phyloP scores from a whole-genome alignment of 2,113 vertebrate genomes.

The Crotalus tigris region DNA sequence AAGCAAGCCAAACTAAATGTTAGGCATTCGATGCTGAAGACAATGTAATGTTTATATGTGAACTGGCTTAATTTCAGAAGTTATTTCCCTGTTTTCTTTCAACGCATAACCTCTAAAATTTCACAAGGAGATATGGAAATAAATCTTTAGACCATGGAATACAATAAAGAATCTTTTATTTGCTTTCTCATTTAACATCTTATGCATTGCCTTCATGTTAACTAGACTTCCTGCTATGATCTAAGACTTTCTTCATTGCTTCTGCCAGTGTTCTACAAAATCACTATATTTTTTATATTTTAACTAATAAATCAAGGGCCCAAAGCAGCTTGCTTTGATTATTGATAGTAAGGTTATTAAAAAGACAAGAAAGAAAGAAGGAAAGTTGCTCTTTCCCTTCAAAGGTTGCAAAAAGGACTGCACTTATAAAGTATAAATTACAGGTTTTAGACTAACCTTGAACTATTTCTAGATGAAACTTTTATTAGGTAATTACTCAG shows the following conservation, averaged over 20 bases:
- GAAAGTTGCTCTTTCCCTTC: neutral
- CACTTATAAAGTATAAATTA: neutral
- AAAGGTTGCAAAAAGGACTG: neutral
- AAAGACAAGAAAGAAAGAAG: neutral
- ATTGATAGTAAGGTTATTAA: neutral
- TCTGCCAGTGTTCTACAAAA: neutral
- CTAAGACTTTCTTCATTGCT: rapidly evolving
- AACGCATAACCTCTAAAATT: neutral
- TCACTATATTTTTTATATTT: neutral
- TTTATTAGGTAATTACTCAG: neutral
- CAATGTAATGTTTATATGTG: neutral
- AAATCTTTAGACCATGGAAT: neutral
- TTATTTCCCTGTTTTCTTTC: neutral
- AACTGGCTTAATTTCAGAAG: neutral
- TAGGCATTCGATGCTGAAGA: neutral
- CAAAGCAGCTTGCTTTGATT: rapidly evolving
- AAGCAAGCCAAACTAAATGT: neutral
- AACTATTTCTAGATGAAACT: neutral
- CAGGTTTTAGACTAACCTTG: slow-evolving; percentile 7
- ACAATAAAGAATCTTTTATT: neutral
- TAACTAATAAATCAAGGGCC: neutral
- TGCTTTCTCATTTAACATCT: neutral
- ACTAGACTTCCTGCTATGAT: rapidly evolving
- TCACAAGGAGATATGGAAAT: neutral
- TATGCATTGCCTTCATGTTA: neutral